A percentile compares a stretch with the other conserved stretches of the same genome.
Evolutionary conservation across 2,797 vertebrate genomes (phyloP).

Genomic region (Nannoperca obscura): DNA sequence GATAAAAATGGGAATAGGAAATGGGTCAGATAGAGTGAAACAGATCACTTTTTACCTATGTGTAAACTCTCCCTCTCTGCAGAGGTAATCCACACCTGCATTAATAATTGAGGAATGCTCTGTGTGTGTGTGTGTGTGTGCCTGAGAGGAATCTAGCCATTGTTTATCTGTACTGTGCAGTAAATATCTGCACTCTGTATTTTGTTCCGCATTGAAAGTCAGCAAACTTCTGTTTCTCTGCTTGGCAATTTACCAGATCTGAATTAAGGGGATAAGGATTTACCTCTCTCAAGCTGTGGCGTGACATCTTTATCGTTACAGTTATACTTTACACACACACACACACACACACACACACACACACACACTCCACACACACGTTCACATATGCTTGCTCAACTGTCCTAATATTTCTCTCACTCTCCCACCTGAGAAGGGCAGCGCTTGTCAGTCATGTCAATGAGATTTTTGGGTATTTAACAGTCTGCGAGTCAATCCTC

Average conservation of each 20-base stretch:
- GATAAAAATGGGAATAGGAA: constrained; percentile 66
- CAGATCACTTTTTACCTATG: constrained; percentile 66
- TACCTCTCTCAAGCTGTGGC: constrained; percentile 35
- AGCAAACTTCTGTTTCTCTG: constrained; percentile 38
- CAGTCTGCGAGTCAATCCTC: constrained; percentile 71
- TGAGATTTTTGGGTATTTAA: constrained; percentile 77
- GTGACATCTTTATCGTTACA: constrained; percentile 36
- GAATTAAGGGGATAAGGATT: constrained; percentile 48
- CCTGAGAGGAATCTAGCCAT: constrained; percentile 44
- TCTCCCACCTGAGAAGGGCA: constrained; percentile 72
- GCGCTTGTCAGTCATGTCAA: constrained; percentile 72
- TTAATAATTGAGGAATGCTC: constrained; percentile 77
- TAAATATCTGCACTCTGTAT: constrained; percentile 50
- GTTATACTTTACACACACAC: constrained; percentile 18
- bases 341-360: not conserved
- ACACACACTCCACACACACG: not conserved
- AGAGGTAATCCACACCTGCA: constrained; percentile 76
- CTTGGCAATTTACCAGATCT: constrained; percentile 27
- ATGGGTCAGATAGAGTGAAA: constrained; percentile 64
- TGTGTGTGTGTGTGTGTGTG: constrained; percentile 27
- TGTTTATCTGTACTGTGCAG: constrained; percentile 56
- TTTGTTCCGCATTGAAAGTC: constrained; percentile 38
- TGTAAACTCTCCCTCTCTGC: constrained; percentile 75
- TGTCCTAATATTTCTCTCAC: constrained; percentile 65
- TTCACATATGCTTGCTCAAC: constrained; percentile 40